These are phyloP conservation scores for Acanthosoma haemorrhoidale DNA, from an alignment of 2,888 invertebrate genomes.

Conservation along the genomic window DNA sequence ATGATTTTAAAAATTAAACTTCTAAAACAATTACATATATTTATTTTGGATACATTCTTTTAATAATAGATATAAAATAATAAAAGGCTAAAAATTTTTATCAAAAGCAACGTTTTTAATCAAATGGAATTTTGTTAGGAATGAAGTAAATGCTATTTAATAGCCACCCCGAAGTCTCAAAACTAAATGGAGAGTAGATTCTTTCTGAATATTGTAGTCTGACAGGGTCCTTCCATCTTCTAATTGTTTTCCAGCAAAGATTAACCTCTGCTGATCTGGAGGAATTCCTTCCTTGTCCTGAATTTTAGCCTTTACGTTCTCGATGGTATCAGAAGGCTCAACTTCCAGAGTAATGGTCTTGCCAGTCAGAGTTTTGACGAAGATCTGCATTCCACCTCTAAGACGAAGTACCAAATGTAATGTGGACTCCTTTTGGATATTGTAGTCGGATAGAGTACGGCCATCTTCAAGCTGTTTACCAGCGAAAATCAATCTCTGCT, in stretches of 20 bases:
- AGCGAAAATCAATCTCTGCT: slow-evolving; percentile 55
- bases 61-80: slow-evolving; percentile 9
- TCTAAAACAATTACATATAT: neutral
- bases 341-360: too few species aligned
- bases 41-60: neutral
- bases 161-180: slow-evolving; percentile 28
- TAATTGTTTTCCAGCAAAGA: too few species aligned
- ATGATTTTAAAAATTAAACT: neutral
- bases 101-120: slow-evolving; percentile 11
- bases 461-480: slow-evolving; percentile 58
- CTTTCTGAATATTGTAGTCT: too few species aligned
- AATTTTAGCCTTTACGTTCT: too few species aligned
- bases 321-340: too few species aligned
- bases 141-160: slow-evolving; percentile 9
- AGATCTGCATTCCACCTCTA: slow-evolving; percentile 55
- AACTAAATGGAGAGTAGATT: too few species aligned
- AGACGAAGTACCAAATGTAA: slow-evolving; percentile 33
- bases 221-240: too few species aligned
- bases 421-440: slow-evolving; percentile 54
- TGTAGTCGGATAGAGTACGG: slow-evolving; percentile 55
- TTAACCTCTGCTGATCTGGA: too few species aligned
- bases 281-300: too few species aligned
- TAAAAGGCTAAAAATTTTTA: slow-evolving; percentile 6
- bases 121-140: slow-evolving; percentile 18
- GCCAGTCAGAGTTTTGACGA: slow-evolving; percentile 51